Conservation (phyloP, 1,140 invertebrate species). For the Lordiphosa mommai region DNA sequence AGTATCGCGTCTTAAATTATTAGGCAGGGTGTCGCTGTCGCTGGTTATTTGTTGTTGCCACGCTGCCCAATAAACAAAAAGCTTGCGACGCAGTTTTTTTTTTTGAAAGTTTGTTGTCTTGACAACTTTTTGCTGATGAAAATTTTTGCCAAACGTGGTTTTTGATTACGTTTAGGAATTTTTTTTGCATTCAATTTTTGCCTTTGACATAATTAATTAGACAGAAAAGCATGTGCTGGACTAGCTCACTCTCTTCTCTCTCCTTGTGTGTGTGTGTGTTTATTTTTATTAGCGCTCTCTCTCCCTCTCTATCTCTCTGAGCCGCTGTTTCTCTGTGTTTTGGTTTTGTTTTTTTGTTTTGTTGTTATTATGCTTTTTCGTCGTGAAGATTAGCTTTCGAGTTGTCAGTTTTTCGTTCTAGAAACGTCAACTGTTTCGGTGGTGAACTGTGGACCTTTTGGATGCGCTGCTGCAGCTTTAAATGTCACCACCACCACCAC, state of each 20-base stretch:
- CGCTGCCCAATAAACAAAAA: conserved; percentile 41
- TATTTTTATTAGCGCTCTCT: conserved; percentile 1
- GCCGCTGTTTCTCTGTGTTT: conserved; percentile 11
- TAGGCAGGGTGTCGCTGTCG: background rate
- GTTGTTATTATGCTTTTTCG: background rate
- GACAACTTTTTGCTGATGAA: conserved; percentile 50
- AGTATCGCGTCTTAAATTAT: background rate
- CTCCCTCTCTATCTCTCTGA: background rate
- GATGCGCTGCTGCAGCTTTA: background rate
- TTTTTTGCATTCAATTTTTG: background rate
- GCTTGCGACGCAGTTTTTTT: conserved; percentile 64
- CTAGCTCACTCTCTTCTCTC: background rate
- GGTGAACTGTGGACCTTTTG: conserved; percentile 62
- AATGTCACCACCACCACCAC: too few species aligned
- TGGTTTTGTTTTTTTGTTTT: conserved; percentile 1
- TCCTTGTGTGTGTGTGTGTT: conserved; percentile 24
- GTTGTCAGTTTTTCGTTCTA: conserved; percentile 51
- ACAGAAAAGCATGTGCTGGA: conserved; percentile 4
- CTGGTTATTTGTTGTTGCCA: conserved; percentile 19
- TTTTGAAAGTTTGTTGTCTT: conserved; percentile 70
- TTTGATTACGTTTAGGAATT: conserved; percentile 3
- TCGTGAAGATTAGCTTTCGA: conserved; percentile 19
- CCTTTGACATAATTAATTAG: conserved; percentile 58
- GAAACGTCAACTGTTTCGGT: conserved; percentile 49
- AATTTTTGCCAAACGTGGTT: conserved; percentile 32